Evolutionary conservation across 2,113 vertebrate species (phyloP).

Genomic region (Phaetusa simplex): DNA sequence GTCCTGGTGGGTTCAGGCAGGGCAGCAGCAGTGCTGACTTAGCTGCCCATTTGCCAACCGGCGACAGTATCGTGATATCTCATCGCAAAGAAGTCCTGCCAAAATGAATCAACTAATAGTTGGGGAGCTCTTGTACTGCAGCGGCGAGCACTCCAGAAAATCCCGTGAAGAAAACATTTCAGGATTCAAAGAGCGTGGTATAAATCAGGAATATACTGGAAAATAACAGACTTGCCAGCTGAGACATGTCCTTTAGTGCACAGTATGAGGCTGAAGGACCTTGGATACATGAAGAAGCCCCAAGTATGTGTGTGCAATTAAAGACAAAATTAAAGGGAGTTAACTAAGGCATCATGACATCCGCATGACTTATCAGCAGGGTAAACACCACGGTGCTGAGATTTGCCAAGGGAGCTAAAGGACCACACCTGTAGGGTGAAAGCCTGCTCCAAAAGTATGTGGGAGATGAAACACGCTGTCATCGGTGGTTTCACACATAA

Average conservation of each 20-base stretch:
- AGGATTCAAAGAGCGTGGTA: neutral
- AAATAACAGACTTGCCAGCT: neutral
- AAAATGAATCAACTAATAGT: neutral
- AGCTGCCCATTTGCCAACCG: neutral
- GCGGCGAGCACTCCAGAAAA: neutral
- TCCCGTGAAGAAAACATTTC: neutral
- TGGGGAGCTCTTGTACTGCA: neutral
- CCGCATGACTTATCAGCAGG: neutral
- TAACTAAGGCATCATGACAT: neutral
- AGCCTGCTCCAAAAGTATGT: neutral
- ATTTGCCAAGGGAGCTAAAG: neutral
- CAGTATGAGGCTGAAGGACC: neutral
- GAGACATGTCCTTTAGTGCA: neutral
- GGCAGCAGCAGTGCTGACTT: slow-evolving; percentile 11
- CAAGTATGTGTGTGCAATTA: neutral
- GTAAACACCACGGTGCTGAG: neutral
- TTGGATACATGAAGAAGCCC: neutral
- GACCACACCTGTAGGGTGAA: neutral
- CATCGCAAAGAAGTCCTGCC: neutral
- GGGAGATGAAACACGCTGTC: neutral
- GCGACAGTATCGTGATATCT: neutral
- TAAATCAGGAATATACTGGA: neutral
- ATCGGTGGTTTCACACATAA: neutral
- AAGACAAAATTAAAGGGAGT: slow-evolving; percentile 17
- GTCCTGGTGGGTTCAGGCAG: neutral